Base-by-base conservation (phyloP, 1,140 invertebrate genomes). In the Bombus cullumanus region DNA sequence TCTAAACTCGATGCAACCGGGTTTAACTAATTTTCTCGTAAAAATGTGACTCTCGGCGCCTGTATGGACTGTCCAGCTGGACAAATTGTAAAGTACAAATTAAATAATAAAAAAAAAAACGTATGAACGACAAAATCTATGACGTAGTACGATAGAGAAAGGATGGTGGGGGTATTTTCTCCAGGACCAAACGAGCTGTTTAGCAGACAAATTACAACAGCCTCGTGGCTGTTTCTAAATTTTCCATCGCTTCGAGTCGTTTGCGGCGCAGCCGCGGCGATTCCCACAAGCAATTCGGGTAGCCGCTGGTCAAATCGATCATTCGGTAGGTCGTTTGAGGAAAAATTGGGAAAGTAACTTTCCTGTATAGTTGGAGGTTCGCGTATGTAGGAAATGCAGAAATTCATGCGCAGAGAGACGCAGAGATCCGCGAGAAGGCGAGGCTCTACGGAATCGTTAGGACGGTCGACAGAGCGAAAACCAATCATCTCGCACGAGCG, bases 401-500 rank as follows among this genome's bases (percentile, higher is more conserved):
- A 85, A 85, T 81, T 34, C 39, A 22, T 43, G 68, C n/a, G 53
- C n/a, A 3, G 64, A 59, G 25, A 59, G 25, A 25, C 34, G 22
- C 53, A n/a, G 6, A 18, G 71, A n/a, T 34, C 31, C 25, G 41
- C 64, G 78, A 62, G 87, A 80, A 89, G 69, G 59, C 77, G 71
- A 34, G 25, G 4, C 47, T 75, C 12, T 34, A 59, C 25, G n/a
- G 28, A 25, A 37, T 90, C 43, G 79, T 86, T 89, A 89, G 57
- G 62, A 37, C 15, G 85, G 73, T 78, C 85, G 88, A 37, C 84
- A 86, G 88, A 89, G 87, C 88, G 84, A 89, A 75, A 89, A 88
- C 81, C 77, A 89, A 90, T 90, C 85, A 90, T 87, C 87, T 90
- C 73, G 88, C 84, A 77, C 80, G 85, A 90, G 76, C 73, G 77